phyloP scores from a whole-genome alignment of 2,888 invertebrate species.

The Serripes groenlandicus region DNA sequence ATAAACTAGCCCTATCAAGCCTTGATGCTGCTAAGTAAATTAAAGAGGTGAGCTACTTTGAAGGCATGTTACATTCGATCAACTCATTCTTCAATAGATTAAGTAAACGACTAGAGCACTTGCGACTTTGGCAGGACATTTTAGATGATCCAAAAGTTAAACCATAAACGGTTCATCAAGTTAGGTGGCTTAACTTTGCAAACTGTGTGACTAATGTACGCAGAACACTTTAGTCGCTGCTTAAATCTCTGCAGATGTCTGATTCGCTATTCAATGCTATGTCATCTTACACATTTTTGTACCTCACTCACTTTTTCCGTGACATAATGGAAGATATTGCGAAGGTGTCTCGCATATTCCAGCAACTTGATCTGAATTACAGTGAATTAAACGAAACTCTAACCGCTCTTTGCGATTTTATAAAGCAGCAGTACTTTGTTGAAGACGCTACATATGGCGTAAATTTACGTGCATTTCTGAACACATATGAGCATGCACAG shows the following conservation, averaged over 20 bases:
- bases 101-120: no score
- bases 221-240: conserved; percentile 25
- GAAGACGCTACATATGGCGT: conserved; percentile 24
- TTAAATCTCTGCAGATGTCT: conserved; percentile 44
- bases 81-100: no score
- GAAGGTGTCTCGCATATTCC: conserved; percentile 31
- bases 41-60: no score
- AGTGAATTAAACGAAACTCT: conserved; percentile 18
- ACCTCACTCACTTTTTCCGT: conserved; percentile 41
- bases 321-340: conserved; percentile 50
- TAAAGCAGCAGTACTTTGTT: conserved; percentile 48
- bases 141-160: no score
- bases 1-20: no score
- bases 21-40: no score
- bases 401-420: conserved; percentile 31
- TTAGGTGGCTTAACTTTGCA: conserved; percentile 41
- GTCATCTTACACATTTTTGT: conserved; percentile 39
- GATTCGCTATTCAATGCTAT: conserved; percentile 26
- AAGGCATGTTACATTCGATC: no score
- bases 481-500: conserved; percentile 7
- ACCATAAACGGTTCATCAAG: conserved; percentile 35
- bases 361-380: conserved; percentile 28
- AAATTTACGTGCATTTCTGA: conserved; percentile 26
- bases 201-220: conserved; percentile 42
- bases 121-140: no score